phyloP scores from a whole-genome alignment of 2,113 vertebrate genomes.

The Dromas ardeola region DNA sequence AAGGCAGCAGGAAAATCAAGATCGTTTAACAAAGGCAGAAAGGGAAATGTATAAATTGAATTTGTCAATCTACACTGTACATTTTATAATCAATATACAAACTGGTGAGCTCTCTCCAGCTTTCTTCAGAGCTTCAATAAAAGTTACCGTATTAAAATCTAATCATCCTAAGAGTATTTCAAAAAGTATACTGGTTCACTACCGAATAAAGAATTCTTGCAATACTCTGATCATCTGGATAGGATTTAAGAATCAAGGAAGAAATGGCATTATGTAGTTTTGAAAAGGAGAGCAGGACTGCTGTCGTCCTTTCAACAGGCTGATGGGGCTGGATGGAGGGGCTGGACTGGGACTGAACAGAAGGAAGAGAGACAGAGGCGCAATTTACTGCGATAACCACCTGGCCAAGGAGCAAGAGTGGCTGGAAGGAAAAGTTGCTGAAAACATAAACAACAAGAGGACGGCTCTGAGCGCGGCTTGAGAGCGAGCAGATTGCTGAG shows the following conservation, averaged over 20 bases:
- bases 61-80: background rate
- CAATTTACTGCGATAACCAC: background rate
- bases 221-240: background rate
- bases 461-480: background rate
- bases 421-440: background rate
- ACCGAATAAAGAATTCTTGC: background rate
- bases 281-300: background rate
- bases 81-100: background rate
- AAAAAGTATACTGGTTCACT: background rate
- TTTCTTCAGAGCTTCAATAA: background rate
- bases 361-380: background rate
- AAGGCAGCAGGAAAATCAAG: background rate
- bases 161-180: background rate
- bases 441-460: background rate
- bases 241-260: background rate
- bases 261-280: background rate
- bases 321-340: background rate
- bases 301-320: background rate
- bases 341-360: background rate
- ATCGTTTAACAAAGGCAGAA: background rate
- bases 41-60: background rate
- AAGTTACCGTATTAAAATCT: background rate
- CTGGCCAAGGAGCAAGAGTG: background rate
- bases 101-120: background rate
- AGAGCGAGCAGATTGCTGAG: background rate